phyloP scores from a whole-genome alignment of 2,797 vertebrate species.

The Girardinus metallicus region DNA sequence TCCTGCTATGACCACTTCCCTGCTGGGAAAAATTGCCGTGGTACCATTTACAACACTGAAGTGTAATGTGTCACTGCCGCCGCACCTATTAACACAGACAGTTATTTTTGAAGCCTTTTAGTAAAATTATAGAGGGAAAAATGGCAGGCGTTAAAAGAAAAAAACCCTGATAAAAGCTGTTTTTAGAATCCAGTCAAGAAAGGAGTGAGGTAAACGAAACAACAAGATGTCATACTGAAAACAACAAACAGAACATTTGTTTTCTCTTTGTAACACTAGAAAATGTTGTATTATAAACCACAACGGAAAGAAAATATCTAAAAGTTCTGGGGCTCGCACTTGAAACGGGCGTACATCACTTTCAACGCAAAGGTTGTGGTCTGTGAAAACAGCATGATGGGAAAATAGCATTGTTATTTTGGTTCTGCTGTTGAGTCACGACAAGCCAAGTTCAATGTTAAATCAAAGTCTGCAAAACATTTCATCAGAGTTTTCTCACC shows the following conservation, averaged over 20 bases:
- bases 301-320: not conserved
- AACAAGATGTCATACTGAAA: not conserved
- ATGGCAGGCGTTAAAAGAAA: too few species aligned
- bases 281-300: not conserved
- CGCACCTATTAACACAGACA: not conserved
- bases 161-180: not conserved
- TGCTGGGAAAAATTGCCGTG: constrained; percentile 4
- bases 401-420: not conserved
- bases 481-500: too few species aligned
- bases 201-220: not conserved
- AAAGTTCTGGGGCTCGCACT: not conserved
- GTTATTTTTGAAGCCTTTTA: not conserved
- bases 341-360: too few species aligned
- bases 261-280: not conserved
- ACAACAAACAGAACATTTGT: not conserved
- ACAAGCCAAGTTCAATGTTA: too few species aligned
- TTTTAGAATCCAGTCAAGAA: not conserved
- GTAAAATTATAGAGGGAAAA: not conserved
- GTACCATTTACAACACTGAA: not conserved
- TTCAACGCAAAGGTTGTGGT: too few species aligned
- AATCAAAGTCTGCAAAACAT: too few species aligned
- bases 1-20: constrained; percentile 5
- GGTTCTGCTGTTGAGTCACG: not conserved
- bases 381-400: too few species aligned
- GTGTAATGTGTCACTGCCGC: not conserved